Evolutionary conservation across 2,797 vertebrate species (phyloP).

Genomic region (Sciurus carolinensis): DNA sequence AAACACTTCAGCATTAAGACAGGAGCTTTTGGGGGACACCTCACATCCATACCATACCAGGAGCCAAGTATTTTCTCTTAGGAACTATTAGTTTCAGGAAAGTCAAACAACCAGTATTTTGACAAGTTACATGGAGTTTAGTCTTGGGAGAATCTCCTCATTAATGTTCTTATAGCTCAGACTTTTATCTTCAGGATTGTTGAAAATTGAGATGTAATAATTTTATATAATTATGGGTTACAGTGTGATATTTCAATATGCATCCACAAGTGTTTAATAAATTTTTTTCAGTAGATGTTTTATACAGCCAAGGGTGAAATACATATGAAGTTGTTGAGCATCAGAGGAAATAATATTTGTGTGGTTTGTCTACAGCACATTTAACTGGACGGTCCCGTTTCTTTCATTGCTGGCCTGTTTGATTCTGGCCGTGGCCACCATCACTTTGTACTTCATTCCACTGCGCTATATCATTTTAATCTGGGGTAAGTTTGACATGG

Average conservation of each 20-base stretch:
- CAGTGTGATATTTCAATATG: not conserved
- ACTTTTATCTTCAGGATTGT: not conserved
- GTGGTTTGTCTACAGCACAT: conserved; percentile 91
- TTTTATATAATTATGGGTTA: not conserved
- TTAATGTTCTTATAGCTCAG: not conserved
- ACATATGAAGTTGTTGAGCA: not conserved
- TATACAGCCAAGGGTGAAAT: not conserved
- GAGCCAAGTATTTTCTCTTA: not conserved
- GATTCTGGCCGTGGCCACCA: conserved; percentile 90
- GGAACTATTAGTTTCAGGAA: not conserved
- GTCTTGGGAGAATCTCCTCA: not conserved
- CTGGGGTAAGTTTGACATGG: conserved; percentile 95
- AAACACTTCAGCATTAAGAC: too few relatives aligned
- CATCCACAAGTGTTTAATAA: not conserved
- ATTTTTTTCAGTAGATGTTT: not conserved
- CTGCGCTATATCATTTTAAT: conserved; percentile 96
- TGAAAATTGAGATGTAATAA: not conserved
- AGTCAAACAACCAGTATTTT: not conserved
- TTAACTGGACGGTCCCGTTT: conserved; percentile 98
- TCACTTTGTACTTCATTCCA: conserved; percentile 93
- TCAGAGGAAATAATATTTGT: not conserved
- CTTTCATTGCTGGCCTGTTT: conserved; percentile 93
- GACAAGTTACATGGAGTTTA: not conserved
- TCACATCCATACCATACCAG: too few relatives aligned
- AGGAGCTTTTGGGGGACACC: too few relatives aligned